These are phyloP conservation scores for Schrankia costaestrigalis DNA, from an alignment of 2,888 invertebrate genomes.

Conservation along the genomic window DNA sequence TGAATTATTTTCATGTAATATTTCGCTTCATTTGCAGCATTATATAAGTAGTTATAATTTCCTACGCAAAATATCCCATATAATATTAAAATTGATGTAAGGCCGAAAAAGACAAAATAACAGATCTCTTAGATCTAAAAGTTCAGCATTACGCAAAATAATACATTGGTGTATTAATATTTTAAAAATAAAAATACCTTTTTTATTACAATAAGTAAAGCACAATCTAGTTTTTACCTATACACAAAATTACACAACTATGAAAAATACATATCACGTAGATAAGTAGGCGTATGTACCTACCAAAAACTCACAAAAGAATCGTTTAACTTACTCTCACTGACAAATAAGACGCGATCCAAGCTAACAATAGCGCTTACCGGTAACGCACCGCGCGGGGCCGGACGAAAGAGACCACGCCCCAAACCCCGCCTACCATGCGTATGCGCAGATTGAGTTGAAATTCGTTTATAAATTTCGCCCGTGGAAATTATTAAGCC, in stretches of 20 bases:
- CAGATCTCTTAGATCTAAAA: no score
- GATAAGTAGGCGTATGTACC: constrained; percentile 12
- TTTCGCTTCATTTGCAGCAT: no score
- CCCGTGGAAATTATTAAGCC: constrained; percentile 14
- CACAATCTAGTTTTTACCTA: background rate
- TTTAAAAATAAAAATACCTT: no score
- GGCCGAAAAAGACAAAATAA: no score
- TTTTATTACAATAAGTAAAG: no score
- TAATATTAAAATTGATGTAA: no score
- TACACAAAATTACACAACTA: background rate
- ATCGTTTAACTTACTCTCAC: constrained; percentile 17
- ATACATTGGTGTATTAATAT: no score
- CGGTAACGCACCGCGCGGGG: constrained; percentile 70
- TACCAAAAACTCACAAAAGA: constrained; percentile 11
- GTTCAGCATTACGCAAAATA: no score
- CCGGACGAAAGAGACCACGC: constrained; percentile 56
- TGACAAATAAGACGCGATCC: constrained; percentile 31
- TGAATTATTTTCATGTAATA: no score
- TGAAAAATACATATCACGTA: background rate
- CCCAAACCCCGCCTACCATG: constrained; percentile 50
- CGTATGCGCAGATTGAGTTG: constrained; percentile 27
- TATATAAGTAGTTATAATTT: no score
- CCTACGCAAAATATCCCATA: no score
- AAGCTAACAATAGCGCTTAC: constrained; percentile 55
- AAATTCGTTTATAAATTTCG: constrained; percentile 20